Base-by-base conservation (phyloP, 2,888 invertebrate species). In the Noctuana brunneofusca region DNA sequence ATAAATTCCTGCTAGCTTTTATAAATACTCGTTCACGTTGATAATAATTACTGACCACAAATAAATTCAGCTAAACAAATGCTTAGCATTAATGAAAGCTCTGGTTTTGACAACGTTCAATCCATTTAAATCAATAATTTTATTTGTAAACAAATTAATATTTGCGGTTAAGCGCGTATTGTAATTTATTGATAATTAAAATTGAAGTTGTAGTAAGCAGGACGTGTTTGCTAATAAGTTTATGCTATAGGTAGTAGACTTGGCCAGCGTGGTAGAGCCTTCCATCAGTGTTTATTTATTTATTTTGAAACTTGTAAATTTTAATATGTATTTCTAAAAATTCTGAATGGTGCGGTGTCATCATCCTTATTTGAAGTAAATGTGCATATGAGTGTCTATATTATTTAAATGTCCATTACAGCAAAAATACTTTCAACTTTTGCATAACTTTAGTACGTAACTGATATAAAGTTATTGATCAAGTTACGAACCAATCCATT, bases 51-150 rank as follows among this genome's bases (percentile, higher is more conserved):
- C 16, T 24, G 41, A 55, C 41, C 54, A n/a, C 54, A 22, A 54
- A 54, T 55, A 24, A 53, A 41, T 55, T 24, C 41, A 55, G 54
- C 41, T 55, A 55, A 55, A 41, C 24, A 55, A 41, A 27, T 41
- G 41, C 24, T 55, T 24, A 55, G 38, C 54, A 43, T 24, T 55
- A 49, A 49, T 49, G 22, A 24, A 27, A 20, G n/a, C 22, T 22
- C 20, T 35, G 41, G 38, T 38, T 54, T 54, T 22, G 35, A 54
- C 38, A 38, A 35, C 22, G 20, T 54, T 54, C 11, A 54, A 38
- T 48, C 2, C 1, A 54, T n/a, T 38, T 20, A 38, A 9, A 32
- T 35, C 0, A 38, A n/a, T 20, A 27, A 22, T 38, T n/a, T 54
- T 20, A 38, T 38, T 54, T 6, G 22, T n/a, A 14, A 20, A 38